Evolutionary conservation across 92 coral and sea anemone genomes (phyloP).

Genomic region (Heteractis magnifica): DNA sequence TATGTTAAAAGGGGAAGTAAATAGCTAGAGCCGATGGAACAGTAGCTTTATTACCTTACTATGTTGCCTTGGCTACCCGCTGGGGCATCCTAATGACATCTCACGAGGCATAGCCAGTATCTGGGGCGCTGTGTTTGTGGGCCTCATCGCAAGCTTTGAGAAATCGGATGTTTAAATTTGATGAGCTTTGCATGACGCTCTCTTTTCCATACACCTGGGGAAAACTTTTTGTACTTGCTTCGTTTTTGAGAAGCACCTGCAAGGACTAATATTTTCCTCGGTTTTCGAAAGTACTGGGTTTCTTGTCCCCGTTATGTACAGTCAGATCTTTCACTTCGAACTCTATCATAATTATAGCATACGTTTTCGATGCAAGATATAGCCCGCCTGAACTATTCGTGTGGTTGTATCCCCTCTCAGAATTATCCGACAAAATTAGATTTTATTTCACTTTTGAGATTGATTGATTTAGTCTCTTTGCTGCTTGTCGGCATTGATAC

Average conservation of each 20-base stretch:
- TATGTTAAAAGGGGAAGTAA: not conserved
- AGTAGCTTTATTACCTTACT: slow-evolving; percentile 3
- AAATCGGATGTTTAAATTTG: slow-evolving; percentile 24
- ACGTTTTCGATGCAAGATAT: too few relatives aligned
- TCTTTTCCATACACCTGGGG: slow-evolving; percentile 19
- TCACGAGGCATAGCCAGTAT: not conserved
- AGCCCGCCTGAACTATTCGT: too few relatives aligned
- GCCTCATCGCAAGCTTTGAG: slow-evolving; percentile 24
- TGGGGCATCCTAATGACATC: slow-evolving; percentile 11
- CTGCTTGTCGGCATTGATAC: too few relatives aligned
- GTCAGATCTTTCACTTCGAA: too few relatives aligned
- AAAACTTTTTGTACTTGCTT: slow-evolving; percentile 1
- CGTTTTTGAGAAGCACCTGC: not conserved
- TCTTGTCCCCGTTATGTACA: too few relatives aligned
- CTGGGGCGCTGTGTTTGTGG: slow-evolving; percentile 26
- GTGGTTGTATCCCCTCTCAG: too few relatives aligned
- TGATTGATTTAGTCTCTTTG: too few relatives aligned
- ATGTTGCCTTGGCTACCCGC: slow-evolving; percentile 5
- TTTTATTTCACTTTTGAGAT: too few relatives aligned
- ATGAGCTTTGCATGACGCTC: slow-evolving; percentile 18
- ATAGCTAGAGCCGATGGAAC: not conserved
- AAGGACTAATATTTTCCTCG: not conserved
- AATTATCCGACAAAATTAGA: too few relatives aligned
- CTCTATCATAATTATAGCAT: too few relatives aligned
- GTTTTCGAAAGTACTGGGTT: not conserved